Conservation (phyloP, 2,888 invertebrate species). For the Leistus spinibarbis region DNA sequence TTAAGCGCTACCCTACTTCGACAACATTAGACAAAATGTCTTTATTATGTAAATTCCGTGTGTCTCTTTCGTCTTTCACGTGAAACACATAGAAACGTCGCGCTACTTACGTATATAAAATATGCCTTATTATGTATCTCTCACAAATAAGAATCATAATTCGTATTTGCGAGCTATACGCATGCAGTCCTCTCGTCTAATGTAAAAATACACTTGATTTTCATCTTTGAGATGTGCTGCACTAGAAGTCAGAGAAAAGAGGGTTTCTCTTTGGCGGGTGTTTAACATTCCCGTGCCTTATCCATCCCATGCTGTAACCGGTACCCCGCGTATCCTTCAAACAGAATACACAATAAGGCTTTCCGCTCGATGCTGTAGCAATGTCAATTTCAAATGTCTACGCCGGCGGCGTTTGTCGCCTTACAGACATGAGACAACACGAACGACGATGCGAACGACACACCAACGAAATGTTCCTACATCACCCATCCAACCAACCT, state of each 20-base stretch:
- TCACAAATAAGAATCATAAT: background rate
- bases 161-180: background rate
- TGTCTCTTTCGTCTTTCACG: background rate
- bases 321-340: conserved; percentile 31
- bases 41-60: conserved; percentile 6
- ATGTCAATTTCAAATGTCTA: conserved; percentile 50
- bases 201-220: conserved; percentile 29
- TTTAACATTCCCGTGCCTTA: conserved; percentile 26
- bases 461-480: conserved; percentile 5
- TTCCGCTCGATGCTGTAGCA: conserved; percentile 44
- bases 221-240: conserved; percentile 11
- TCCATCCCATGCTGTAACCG: conserved; percentile 10
- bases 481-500: background rate
- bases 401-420: conserved; percentile 46
- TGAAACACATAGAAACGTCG: background rate
- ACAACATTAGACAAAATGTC: conserved; percentile 6
- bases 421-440: conserved; percentile 43
- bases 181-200: conserved; percentile 6
- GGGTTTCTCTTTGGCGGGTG: conserved; percentile 25
- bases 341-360: conserved; percentile 45
- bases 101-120: background rate
- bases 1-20: conserved; percentile 1
- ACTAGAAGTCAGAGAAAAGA: background rate
- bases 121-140: background rate
- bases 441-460: conserved; percentile 29